Base-by-base conservation (phyloP, 2,797 vertebrate species). In the Vespertilio murinus region DNA sequence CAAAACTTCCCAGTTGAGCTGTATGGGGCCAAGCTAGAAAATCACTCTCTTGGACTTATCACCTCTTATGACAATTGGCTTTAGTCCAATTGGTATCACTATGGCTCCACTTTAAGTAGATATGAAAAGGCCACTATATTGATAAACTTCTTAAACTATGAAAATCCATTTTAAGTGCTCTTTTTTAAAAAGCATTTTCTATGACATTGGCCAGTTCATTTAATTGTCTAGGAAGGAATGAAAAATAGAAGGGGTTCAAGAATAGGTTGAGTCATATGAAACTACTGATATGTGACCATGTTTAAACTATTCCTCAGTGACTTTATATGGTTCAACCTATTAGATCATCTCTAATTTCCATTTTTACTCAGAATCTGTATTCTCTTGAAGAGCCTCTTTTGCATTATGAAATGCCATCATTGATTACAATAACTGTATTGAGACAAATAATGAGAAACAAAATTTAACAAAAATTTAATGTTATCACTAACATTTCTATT, bases 361-460 rank as follows among this genome's bases (percentile, higher is more conserved):
- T 83, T 81, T 73, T 38, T 59, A 85, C 3, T 80, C 10, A 5
- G 42, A 91, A 78, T 88, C 30, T 94, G 14, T 52, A 73, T 61
- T 77, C 38, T 70, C 30, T 67, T 90, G 6, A 79, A 70, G 38
- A 92, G 23, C 47, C 2, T 28, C 38, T 94, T 74, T 52, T 82
- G 17, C 28, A 0, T 82, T 88, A 71, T 45, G 16, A 77, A 93
- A 82, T 87, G 9, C 22, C 7, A 64, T 73, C 25, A 65, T 54
- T 92, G 64, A 71, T 90, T 88, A 73, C 16, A 82, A 35, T 73
- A 20, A 64, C 54, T 69, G 13, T 69, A 90, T 13, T 14, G 78
- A 94, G 23, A 70, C 77, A 92, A 93, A 79, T 17, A 67, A 56
- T 87, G 82, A 28, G 71, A 69, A 90, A 54, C 30, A 69, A 93